phyloP scores from a whole-genome alignment of 2,888 invertebrate genomes.

The Hanleya hanleyi region DNA sequence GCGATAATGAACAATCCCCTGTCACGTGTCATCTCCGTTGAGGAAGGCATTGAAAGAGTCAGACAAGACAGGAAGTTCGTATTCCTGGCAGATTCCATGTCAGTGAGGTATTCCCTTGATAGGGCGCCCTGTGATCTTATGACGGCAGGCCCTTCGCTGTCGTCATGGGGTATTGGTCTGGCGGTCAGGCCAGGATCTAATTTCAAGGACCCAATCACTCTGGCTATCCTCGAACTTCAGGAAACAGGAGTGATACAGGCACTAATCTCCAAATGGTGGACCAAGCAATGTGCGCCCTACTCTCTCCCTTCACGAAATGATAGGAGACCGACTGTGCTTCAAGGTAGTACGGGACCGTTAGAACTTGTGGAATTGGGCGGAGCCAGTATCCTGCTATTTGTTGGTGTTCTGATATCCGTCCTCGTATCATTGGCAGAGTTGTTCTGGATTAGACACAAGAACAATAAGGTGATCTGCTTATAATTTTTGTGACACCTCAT shows the following conservation, averaged over 20 bases:
- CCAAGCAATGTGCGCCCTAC: not conserved
- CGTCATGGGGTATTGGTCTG: constrained; percentile 43
- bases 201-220: constrained; percentile 34
- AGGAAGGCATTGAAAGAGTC: constrained; percentile 46
- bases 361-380: not conserved
- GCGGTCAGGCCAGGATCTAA: constrained; percentile 38
- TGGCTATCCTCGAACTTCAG: constrained; percentile 40
- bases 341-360: not conserved
- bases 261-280: constrained; percentile 57
- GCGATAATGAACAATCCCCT: not conserved
- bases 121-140: constrained; percentile 57
- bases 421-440: not conserved
- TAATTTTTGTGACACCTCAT: not conserved
- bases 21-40: constrained; percentile 17
- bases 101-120: constrained; percentile 50
- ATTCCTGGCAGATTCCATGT: constrained; percentile 57
- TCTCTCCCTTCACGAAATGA: too few relatives aligned
- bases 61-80: constrained; percentile 44
- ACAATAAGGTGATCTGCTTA: not conserved
- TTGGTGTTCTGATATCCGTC: not conserved
- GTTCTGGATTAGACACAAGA: not conserved
- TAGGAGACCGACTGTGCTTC: not conserved
- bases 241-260: constrained; percentile 44
- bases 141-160: constrained; percentile 38
- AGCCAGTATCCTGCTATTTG: not conserved